phyloP scores from a whole-genome alignment of 2,888 invertebrate genomes.

The Callinectes sapidus region DNA sequence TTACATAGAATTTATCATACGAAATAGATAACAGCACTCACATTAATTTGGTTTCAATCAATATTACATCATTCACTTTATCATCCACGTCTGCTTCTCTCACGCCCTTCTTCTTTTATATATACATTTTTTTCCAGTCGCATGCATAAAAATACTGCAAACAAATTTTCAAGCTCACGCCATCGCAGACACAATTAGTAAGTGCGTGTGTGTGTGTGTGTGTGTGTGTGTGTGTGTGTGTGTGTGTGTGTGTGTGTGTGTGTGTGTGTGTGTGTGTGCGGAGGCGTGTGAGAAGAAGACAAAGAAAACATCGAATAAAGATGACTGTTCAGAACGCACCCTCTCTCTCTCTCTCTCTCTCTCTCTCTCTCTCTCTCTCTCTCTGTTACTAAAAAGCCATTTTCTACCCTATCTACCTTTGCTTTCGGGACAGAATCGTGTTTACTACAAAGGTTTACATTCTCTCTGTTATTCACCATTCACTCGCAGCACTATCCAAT shows the following conservation, averaged over 20 bases:
- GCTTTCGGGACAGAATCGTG: not conserved
- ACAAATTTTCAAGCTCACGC: too few species aligned
- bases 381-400: not conserved
- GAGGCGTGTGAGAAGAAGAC: not conserved
- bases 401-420: not conserved
- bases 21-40: too few species aligned
- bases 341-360: constrained; percentile 1
- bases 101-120: too few species aligned
- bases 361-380: not conserved
- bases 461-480: too few species aligned
- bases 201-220: not conserved
- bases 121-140: too few species aligned
- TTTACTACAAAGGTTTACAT: too few species aligned
- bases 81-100: too few species aligned
- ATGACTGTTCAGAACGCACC: not conserved
- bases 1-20: too few species aligned
- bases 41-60: too few species aligned
- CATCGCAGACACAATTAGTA: not conserved
- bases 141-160: too few species aligned
- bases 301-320: not conserved
- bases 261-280: not conserved
- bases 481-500: not conserved
- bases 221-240: not conserved
- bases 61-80: too few species aligned
- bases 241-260: not conserved